A percentile compares a stretch with the other conserved stretches of the same genome.
These are phyloP conservation scores for Budorcas taxicolor DNA, from an alignment of 2,113 vertebrate species.

Conservation along the genomic window DNA sequence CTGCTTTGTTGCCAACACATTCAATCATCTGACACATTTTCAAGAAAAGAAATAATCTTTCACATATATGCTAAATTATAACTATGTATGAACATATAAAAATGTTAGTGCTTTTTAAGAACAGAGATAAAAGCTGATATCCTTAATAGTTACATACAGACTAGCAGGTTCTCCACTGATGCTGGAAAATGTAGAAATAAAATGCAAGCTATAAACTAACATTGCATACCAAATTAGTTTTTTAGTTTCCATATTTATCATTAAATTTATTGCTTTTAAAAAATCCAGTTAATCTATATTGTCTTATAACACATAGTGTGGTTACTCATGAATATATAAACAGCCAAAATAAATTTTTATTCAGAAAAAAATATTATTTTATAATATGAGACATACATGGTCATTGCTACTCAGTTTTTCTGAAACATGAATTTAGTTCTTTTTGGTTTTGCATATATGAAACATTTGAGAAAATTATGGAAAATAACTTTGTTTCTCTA, in stretches of 20 bases:
- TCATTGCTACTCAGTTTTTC: not conserved
- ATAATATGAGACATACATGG: not conserved
- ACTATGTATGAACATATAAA: not conserved
- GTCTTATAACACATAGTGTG: not conserved
- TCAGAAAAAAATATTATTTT: not conserved
- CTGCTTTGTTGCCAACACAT: constrained; percentile 12
- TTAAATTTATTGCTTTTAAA: not conserved
- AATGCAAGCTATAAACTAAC: not conserved
- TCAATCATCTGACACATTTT: not conserved
- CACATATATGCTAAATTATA: not conserved
- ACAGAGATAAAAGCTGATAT: not conserved
- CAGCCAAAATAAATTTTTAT: not conserved
- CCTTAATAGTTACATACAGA: not conserved
- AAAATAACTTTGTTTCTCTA: not conserved
- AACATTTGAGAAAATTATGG: not conserved
- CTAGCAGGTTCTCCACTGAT: not conserved
- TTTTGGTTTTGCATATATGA: not conserved
- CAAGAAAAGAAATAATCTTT: not conserved
- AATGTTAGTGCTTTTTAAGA: not conserved
- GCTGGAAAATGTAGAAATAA: constrained; percentile 8
- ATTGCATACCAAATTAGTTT: not conserved
- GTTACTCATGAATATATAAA: not conserved
- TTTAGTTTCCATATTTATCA: not conserved
- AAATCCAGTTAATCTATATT: not conserved
- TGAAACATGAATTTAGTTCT: not conserved